phyloP scores from a whole-genome alignment of 2,888 invertebrate genomes.

The Macrophya alboannulata region DNA sequence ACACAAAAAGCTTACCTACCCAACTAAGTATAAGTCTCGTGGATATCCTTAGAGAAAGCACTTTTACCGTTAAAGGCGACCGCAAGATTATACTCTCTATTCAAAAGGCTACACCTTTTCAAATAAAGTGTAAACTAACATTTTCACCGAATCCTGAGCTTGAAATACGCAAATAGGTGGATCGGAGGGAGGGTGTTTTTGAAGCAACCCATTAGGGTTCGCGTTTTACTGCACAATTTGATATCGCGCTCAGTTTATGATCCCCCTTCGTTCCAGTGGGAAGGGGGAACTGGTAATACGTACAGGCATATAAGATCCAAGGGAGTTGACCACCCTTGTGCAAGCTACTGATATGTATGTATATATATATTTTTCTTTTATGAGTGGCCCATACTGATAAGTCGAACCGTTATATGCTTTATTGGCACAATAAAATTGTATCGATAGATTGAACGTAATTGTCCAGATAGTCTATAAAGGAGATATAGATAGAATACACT shows the following conservation, averaged over 20 bases:
- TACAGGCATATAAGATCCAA: slow-evolving; percentile 40
- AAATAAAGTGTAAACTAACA: neutral
- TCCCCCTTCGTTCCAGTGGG: neutral
- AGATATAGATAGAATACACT: neutral
- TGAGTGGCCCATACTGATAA: slow-evolving; percentile 54
- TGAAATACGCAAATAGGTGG: neutral
- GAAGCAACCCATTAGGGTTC: slow-evolving; percentile 14
- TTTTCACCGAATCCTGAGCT: neutral
- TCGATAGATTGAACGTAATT: slow-evolving; percentile 48
- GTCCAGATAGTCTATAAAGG: neutral
- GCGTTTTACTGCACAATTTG: slow-evolving; percentile 46
- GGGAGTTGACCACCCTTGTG: slow-evolving; percentile 37
- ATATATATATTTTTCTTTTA: no score
- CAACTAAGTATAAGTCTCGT: slow-evolving; percentile 11
- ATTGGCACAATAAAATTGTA: slow-evolving; percentile 51
- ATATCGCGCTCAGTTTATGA: slow-evolving; percentile 51
- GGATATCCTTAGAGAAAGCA: slow-evolving; percentile 4
- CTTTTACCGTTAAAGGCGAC: slow-evolving; percentile 13
- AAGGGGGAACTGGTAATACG: neutral
- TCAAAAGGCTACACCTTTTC: slow-evolving; percentile 14
- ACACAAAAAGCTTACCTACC: slow-evolving; percentile 26
- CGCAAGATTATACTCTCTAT: neutral
- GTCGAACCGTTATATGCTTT: slow-evolving; percentile 46
- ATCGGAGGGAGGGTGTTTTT: neutral
- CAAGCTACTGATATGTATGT: slow-evolving; percentile 40